Evolutionary conservation across 2,797 vertebrate genomes (phyloP).

Genomic region (Pseudochirops cupreus): DNA sequence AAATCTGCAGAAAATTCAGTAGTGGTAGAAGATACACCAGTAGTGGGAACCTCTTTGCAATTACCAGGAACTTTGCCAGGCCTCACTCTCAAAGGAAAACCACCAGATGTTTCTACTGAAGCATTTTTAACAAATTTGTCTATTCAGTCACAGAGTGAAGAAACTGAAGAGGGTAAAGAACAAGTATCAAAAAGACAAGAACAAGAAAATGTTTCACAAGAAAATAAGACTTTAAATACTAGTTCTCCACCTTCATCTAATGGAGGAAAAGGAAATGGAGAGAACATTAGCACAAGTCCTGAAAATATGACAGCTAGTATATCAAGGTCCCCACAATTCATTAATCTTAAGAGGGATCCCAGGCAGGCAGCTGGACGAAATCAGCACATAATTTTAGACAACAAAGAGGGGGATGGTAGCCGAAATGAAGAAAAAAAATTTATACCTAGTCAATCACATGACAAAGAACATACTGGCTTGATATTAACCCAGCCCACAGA

Average conservation of each 20-base stretch:
- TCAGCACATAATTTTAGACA: conserved; percentile 86
- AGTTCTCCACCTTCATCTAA: conserved; percentile 78
- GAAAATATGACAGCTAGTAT: conserved; percentile 77
- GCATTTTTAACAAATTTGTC: conserved; percentile 92
- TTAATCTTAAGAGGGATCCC: conserved; percentile 88
- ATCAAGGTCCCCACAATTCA: conserved; percentile 85
- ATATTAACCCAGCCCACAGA: conserved; percentile 75
- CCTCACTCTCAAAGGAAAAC: conserved; percentile 95
- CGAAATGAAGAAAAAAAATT: conserved; percentile 82
- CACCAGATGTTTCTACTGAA: conserved; percentile 96
- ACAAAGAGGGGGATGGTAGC: conserved; percentile 82
- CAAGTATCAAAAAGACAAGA: conserved; percentile 81
- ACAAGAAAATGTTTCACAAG: conserved; percentile 79
- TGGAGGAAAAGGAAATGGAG: conserved; percentile 78
- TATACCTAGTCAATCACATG: conserved; percentile 68
- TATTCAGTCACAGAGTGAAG: conserved; percentile 85
- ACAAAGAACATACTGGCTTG: conserved; percentile 57
- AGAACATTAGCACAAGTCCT: conserved; percentile 72
- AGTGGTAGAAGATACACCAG: conserved; percentile 75
- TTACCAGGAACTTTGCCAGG: conserved; percentile 80
- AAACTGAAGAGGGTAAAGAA: conserved; percentile 84
- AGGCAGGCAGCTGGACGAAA: conserved; percentile 91
- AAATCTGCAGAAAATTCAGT: conserved; percentile 73
- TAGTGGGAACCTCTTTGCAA: conserved; percentile 78
- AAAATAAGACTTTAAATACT: conserved; percentile 75